Conservation (phyloP, 1,140 invertebrate genomes). For the Caenorhabditis briggsae region DNA sequence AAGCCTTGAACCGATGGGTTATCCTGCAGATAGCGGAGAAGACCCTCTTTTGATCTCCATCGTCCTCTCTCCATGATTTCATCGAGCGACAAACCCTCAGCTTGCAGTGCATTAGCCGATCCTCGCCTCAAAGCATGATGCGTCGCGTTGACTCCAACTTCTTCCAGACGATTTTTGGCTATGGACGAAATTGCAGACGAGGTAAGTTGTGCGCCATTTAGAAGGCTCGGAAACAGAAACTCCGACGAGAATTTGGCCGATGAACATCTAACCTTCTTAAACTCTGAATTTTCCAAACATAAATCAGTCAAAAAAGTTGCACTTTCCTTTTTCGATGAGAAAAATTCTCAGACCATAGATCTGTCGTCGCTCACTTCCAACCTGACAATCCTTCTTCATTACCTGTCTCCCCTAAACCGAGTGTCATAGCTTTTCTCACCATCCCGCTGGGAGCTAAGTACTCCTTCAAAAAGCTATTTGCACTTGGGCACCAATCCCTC, state of each 20-base stretch:
- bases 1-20: not conserved
- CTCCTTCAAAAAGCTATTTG: not conserved
- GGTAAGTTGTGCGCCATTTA: too few relatives aligned
- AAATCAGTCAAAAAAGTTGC: too few relatives aligned
- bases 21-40: not conserved
- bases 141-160: not conserved
- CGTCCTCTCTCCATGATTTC: not conserved
- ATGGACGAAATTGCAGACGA: not conserved
- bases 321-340: too few relatives aligned
- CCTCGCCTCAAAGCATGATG: not conserved
- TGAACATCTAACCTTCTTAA: too few relatives aligned
- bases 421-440: conserved; percentile 25
- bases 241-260: too few relatives aligned
- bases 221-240: too few relatives aligned
- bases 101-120: not conserved
- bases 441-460: not conserved
- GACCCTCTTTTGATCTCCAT: not conserved
- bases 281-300: too few relatives aligned
- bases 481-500: not conserved
- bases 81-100: not conserved
- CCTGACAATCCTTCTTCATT: too few relatives aligned
- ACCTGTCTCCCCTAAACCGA: not conserved
- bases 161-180: not conserved
- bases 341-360: not conserved
- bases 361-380: not conserved